Base-by-base conservation (phyloP, 2,113 vertebrate genomes). In the Mobula birostris region DNA sequence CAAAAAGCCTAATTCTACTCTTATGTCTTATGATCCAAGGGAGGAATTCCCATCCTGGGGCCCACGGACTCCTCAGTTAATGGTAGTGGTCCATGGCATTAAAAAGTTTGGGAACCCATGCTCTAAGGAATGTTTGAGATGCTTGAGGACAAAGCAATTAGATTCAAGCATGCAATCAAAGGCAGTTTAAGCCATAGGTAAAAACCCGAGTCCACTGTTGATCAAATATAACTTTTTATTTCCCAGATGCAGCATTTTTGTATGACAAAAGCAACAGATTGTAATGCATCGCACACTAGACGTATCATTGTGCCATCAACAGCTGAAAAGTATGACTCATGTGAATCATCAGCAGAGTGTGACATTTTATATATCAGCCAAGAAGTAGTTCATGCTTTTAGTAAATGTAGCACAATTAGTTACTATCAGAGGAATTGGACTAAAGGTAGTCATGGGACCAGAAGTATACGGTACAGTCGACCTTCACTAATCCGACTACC, bases 291-390 rank as follows among this genome's bases (percentile, higher is more conserved):
- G 66, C n/a, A 90, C 63, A 90, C 63, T 90, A 32, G 58, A 29
- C 61, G 19, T 32, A 32, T 90, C 85, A 32, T 90, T 15, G 12
- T 14, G 29, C 58, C 14, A 5, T 66, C 61, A 19, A 29, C 61
- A 66, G 27, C 15, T 11, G 17, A 66, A 66, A 66, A 61, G 32
- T 29, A 66, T 90, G 85, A 90, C 61, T 90, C 61, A 56, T 56
- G 82, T 85, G 82, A 29, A 29, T 85, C 82, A 88, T 88, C 63
- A 88, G 58, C 12, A 29, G 83, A 66, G 61, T 68, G 27, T n/a
- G 85, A 90, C 85, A 90, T 90, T 90, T 90, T 90, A 90, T 66
- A 68, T 66, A 90, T 90, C 85, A 90, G 61, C 85, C 85, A n/a
- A 90, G 29, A 27, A 66, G 61, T 66, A 66, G 66, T 90, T 66